Percentiles rank a stretch among this genome's conserved stretches.
Evolutionary conservation across 2,113 vertebrate genomes (phyloP).

Genomic region (Struthio camelus): DNA sequence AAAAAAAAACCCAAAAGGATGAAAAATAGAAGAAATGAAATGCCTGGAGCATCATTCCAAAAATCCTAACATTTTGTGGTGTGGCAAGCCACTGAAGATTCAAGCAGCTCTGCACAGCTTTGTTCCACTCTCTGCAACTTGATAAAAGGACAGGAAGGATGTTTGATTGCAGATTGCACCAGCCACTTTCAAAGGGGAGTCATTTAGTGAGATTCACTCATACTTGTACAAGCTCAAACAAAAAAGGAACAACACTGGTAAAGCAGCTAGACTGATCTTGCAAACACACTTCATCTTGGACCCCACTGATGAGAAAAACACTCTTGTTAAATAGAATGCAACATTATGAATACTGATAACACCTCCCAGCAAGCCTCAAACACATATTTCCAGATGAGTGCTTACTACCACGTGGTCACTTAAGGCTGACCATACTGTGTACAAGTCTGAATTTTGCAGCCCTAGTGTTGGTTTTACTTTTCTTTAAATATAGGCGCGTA

Average conservation of each 20-base stretch:
- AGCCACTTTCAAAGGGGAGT: slow-evolving; percentile 42
- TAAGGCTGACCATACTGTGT: background rate
- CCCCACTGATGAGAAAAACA: slow-evolving; percentile 37
- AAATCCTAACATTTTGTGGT: background rate
- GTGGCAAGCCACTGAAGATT: background rate
- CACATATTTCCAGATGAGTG: slow-evolving; percentile 34
- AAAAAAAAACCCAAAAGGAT: background rate
- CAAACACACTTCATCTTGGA: slow-evolving; percentile 18
- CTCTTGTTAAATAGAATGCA: background rate
- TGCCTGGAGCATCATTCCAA: background rate
- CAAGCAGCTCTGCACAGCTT: background rate
- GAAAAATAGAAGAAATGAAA: slow-evolving; percentile 22
- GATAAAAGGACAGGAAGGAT: slow-evolving; percentile 55
- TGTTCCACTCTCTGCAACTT: background rate
- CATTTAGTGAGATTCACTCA: slow-evolving; percentile 54
- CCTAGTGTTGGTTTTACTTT: background rate
- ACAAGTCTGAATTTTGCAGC: background rate
- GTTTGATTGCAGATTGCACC: background rate
- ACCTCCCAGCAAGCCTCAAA: background rate
- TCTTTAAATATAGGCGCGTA: rapidly evolving
- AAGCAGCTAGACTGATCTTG: background rate
- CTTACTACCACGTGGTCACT: background rate
- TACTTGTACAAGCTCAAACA: slow-evolving; percentile 38
- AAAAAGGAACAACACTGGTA: background rate
- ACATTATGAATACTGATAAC: background rate